Percentiles rank a stretch among this genome's conserved stretches.
Conservation (phyloP, 2,113 vertebrate species). For the Xyrauchen texanus region DNA sequence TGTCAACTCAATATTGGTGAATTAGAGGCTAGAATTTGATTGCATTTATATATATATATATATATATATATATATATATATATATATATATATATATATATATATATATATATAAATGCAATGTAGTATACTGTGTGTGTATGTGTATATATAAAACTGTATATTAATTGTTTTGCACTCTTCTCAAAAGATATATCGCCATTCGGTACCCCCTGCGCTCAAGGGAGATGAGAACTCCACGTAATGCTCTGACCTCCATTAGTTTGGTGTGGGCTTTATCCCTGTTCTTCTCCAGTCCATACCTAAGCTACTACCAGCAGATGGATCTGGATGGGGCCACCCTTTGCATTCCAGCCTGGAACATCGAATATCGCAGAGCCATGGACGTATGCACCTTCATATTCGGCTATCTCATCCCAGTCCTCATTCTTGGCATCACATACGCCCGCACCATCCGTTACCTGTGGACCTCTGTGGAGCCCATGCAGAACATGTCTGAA, state of each 20-base stretch:
- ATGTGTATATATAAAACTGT: neutral
- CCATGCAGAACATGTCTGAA: slow-evolving; percentile 74
- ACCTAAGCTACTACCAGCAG: slow-evolving; percentile 86
- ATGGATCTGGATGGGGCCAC: slow-evolving; percentile 78
- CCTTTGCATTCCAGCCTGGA: slow-evolving; percentile 83
- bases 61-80: no score
- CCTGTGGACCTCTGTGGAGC: slow-evolving; percentile 82
- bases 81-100: no score
- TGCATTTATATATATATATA: neutral
- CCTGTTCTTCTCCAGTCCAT: slow-evolving; percentile 81
- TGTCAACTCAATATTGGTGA: no score
- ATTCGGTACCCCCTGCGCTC: slow-evolving; percentile 86
- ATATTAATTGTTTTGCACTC: neutral
- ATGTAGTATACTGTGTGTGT: no score
- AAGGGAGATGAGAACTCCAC: slow-evolving; percentile 79
- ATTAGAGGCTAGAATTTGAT: neutral
- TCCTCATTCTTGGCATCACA: slow-evolving; percentile 81
- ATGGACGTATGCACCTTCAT: slow-evolving; percentile 88
- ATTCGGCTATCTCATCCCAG: slow-evolving; percentile 84
- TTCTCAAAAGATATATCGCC: slow-evolving; percentile 78
- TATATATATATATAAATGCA: no score
- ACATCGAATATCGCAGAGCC: slow-evolving; percentile 71
- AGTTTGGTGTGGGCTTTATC: slow-evolving; percentile 82
- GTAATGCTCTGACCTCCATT: slow-evolving; percentile 77
- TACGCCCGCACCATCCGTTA: slow-evolving; percentile 77